Conservation (phyloP, 2,113 vertebrate species). For the Manacus vitellinus region DNA sequence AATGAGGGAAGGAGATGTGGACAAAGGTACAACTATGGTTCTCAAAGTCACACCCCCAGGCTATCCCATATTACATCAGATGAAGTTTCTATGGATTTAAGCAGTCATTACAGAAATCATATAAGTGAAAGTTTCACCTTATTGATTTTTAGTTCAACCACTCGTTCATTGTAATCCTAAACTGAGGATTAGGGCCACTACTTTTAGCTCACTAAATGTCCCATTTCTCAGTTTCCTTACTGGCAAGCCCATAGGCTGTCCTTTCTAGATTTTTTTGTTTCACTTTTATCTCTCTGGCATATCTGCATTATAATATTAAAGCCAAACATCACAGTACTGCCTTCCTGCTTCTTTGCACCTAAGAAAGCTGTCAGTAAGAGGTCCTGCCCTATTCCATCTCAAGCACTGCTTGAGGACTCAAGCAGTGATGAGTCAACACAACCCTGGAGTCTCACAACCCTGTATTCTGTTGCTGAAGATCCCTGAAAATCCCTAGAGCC, state of each 20-base stretch:
- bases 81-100: background rate
- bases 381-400: too few species aligned
- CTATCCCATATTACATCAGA: background rate
- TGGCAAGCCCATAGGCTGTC: background rate
- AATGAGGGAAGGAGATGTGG: background rate
- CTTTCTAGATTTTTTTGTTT: background rate
- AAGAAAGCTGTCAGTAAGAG: background rate
- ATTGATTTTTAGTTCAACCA: background rate
- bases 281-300: background rate
- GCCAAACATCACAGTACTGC: background rate
- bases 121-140: background rate
- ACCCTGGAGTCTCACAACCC: background rate
- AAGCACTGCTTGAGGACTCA: background rate
- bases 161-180: background rate
- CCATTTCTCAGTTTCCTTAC: background rate
- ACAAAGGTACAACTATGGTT: fast-evolving
- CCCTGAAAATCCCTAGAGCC: background rate
- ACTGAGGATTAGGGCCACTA: background rate
- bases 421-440: background rate
- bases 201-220: background rate
- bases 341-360: background rate
- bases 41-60: background rate
- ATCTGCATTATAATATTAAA: background rate
- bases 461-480: background rate
- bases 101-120: background rate